These are phyloP conservation scores for Eulemur rubriventer DNA, from an alignment of 2,797 vertebrate species.

Conservation along the genomic window DNA sequence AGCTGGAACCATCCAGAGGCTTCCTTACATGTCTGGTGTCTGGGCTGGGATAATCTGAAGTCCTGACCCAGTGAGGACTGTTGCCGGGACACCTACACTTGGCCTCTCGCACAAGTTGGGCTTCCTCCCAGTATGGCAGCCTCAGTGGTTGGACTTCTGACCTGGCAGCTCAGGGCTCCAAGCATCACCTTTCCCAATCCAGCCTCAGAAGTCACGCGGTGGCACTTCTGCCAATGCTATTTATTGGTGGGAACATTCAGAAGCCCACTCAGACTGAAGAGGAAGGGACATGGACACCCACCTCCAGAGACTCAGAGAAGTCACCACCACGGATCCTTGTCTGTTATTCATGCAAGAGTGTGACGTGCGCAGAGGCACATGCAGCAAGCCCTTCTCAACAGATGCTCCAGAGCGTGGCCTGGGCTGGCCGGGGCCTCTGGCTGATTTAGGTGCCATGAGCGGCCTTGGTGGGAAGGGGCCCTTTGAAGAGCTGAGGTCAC, in stretches of 20 bases:
- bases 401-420: neutral
- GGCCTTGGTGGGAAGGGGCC: neutral
- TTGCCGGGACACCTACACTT: fast-evolving
- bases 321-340: neutral
- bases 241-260: fast-evolving
- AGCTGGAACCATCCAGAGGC: neutral
- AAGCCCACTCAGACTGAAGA: neutral
- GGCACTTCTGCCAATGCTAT: neutral
- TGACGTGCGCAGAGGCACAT: neutral
- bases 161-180: neutral
- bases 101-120: fast-evolving
- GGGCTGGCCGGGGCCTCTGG: fast-evolving
- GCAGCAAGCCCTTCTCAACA: neutral
- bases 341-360: neutral
- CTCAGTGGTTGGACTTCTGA: fast-evolving
- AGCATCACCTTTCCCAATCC: fast-evolving
- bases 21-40: neutral
- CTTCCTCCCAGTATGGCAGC: neutral
- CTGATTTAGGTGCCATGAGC: fast-evolving
- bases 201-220: neutral
- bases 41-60: neutral
- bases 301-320: neutral
- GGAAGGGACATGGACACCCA: neutral
- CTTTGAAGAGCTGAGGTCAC: neutral
- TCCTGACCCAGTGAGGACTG: too few species aligned